A percentile compares a stretch with the other conserved stretches of the same genome.
Conservation (phyloP, 2,113 vertebrate genomes). For the Capricornis sumatraensis region DNA sequence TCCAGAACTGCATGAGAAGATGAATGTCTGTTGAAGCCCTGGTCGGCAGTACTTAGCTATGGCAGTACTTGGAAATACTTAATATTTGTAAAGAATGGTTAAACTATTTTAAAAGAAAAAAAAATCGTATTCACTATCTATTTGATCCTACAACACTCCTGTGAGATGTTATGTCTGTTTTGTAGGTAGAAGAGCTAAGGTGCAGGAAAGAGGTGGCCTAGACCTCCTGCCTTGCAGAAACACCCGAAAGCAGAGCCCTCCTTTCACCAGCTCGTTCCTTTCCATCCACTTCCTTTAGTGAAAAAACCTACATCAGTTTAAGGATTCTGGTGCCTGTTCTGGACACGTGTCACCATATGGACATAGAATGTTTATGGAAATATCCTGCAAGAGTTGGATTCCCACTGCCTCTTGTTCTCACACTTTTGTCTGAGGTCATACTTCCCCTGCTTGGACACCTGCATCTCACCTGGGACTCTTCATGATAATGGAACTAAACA, state of each 20-base stretch:
- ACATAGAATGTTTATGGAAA: neutral
- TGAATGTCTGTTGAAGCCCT: neutral
- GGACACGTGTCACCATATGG: neutral
- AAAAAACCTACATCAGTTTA: neutral
- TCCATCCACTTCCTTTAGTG: neutral
- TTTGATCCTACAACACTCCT: neutral
- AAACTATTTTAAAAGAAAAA: neutral
- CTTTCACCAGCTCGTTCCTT: neutral
- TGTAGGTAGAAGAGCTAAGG: neutral
- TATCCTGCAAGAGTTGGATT: neutral
- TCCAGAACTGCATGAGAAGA: neutral
- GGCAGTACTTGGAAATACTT: neutral
- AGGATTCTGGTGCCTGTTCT: neutral
- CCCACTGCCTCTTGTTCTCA: neutral
- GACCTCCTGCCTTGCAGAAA: neutral
- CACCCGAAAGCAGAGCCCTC: neutral
- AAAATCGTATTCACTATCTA: neutral
- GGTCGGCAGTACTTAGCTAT: fast-evolving
- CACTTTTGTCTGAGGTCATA: neutral
- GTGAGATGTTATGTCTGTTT: neutral
- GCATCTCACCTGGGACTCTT: neutral
- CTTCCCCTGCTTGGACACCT: constrained; percentile 11
- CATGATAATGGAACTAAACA: neutral
- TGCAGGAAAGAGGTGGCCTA: neutral
- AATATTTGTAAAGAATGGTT: neutral